A percentile compares a stretch with the other conserved stretches of the same genome.
Conservation (phyloP, 2,797 vertebrate species). For the Diceros bicornis region DNA sequence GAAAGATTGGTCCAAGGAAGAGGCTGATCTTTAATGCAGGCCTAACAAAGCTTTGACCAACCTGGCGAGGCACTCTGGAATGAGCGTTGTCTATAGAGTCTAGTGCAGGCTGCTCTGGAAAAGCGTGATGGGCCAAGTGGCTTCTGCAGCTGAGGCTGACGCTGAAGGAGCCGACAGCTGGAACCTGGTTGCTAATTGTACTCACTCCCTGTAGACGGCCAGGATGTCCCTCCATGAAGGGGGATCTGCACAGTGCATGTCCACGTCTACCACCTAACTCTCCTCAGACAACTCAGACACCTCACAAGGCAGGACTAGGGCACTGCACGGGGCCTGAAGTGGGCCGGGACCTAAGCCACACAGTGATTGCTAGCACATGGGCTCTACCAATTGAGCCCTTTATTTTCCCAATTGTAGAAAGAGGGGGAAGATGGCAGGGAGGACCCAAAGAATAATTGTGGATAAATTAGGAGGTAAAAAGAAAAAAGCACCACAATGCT, state of each 20-base stretch:
- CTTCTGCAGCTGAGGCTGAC: not conserved
- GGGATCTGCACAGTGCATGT: fast-evolving
- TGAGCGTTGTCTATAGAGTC: fast-evolving
- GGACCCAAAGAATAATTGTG: not conserved
- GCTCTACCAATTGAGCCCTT: not conserved
- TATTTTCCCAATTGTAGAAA: fast-evolving
- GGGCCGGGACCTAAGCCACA: not conserved
- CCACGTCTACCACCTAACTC: fast-evolving
- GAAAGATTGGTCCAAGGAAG: not conserved
- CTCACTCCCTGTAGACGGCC: not conserved
- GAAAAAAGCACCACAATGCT: not conserved
- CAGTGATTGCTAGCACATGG: fast-evolving
- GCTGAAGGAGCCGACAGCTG: too few species aligned
- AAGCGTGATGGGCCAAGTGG: fast-evolving
- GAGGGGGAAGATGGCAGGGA: not conserved
- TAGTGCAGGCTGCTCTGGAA: not conserved
- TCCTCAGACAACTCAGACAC: not conserved
- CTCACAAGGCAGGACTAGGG: fast-evolving
- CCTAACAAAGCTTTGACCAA: not conserved
- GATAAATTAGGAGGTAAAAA: not conserved
- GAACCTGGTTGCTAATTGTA: too few species aligned
- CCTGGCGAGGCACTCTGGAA: not conserved
- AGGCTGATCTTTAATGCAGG: fast-evolving
- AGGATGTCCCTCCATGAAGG: too few species aligned
- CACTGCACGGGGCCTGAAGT: fast-evolving